Evolutionary conservation across 1,140 invertebrate species (phyloP).

Genomic region (Drosophila arizonae): DNA sequence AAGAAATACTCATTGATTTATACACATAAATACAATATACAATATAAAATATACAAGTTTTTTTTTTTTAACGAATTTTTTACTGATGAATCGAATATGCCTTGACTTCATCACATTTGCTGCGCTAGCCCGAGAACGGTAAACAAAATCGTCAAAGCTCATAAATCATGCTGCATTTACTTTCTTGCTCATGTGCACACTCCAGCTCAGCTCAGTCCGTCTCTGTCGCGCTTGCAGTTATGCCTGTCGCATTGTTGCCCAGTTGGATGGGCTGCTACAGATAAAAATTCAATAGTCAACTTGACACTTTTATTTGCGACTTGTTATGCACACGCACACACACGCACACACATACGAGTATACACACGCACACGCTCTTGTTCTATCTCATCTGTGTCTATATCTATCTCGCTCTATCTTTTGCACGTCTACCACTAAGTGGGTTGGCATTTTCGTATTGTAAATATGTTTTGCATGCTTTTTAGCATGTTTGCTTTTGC

Average conservation of each 20-base stretch:
- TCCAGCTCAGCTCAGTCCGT: neutral
- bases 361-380: neutral
- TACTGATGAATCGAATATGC: neutral
- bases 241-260: conserved; percentile 31
- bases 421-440: conserved; percentile 18
- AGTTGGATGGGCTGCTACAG: conserved; percentile 47
- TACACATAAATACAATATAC: too few species aligned
- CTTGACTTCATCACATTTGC: neutral
- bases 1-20: too few species aligned
- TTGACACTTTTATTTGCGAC: conserved; percentile 77
- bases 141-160: conserved; percentile 52
- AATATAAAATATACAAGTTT: too few species aligned
- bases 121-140: conserved; percentile 8
- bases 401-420: conserved; percentile 28
- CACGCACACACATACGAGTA: neutral
- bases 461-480: conserved; percentile 52
- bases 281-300: conserved; percentile 81
- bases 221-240: neutral
- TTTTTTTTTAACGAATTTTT: too few species aligned
- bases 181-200: neutral
- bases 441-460: conserved; percentile 28
- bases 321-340: conserved; percentile 56
- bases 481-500: conserved; percentile 46
- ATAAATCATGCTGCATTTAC: conserved; percentile 61
- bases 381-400: neutral